phyloP scores from a whole-genome alignment of 1,140 invertebrate genomes.

The Atopsyche davidsoni region DNA sequence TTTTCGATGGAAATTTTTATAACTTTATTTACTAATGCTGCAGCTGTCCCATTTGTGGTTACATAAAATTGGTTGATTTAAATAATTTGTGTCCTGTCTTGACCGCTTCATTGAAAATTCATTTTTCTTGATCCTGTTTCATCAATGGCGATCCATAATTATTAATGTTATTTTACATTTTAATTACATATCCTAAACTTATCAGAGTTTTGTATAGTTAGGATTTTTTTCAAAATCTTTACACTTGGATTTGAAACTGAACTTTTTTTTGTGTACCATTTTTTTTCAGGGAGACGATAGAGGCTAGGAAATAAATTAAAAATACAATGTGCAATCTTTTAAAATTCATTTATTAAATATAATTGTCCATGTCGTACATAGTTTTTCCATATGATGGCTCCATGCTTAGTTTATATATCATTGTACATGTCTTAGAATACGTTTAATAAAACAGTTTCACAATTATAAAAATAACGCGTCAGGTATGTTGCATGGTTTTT shows the following conservation, averaged over 20 bases:
- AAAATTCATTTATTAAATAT: conserved; percentile 31
- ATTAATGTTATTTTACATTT: background rate
- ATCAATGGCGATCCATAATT: conserved; percentile 12
- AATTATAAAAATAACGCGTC: conserved; percentile 13
- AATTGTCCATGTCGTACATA: conserved; percentile 29
- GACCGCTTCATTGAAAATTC: conserved; percentile 32
- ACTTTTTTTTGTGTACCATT: background rate
- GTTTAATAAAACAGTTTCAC: conserved; percentile 5
- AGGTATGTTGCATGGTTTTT: too few relatives aligned
- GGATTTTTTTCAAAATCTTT: conserved; percentile 1
- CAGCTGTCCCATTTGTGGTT: too few relatives aligned
- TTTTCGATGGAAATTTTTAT: too few relatives aligned
- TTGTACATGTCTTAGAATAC: conserved; percentile 19
- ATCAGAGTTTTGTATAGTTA: too few relatives aligned
- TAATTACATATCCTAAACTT: too few relatives aligned
- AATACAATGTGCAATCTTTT: conserved; percentile 16
- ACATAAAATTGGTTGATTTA: too few relatives aligned
- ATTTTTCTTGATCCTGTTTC: background rate
- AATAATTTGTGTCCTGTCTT: too few relatives aligned
- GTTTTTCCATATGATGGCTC: conserved; percentile 21
- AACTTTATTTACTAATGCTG: too few relatives aligned
- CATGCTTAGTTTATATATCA: conserved; percentile 19
- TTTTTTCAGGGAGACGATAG: background rate
- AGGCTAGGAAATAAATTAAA: background rate
- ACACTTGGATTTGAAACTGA: background rate